Percentiles rank a stretch among this genome's conserved stretches.
phyloP scores from a whole-genome alignment of 2,113 vertebrate genomes.

The Etheostoma spectabile region DNA sequence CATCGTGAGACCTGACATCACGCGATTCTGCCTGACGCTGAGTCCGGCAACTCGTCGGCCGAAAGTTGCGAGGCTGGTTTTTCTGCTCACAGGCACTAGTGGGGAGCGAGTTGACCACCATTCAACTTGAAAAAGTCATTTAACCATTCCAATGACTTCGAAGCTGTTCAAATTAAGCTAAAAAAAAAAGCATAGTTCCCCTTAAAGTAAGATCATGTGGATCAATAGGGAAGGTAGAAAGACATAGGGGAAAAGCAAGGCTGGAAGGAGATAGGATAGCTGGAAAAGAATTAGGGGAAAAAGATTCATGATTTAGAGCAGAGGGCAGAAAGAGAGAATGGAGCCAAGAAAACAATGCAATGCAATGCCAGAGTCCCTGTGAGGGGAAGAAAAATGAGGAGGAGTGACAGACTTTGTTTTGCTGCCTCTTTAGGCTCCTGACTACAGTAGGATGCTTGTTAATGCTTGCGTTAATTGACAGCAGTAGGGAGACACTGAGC shows the following conservation, averaged over 20 bases:
- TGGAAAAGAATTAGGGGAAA: background rate
- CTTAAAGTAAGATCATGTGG: background rate
- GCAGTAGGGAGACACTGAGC: conserved; percentile 5
- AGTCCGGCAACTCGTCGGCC: too few species aligned
- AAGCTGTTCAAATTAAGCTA: too few species aligned
- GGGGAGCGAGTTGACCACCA: too few species aligned
- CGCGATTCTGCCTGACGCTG: too few species aligned
- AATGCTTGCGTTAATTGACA: background rate
- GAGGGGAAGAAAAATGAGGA: conserved; percentile 18
- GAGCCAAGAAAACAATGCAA: background rate
- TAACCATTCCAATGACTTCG: too few species aligned
- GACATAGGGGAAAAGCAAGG: background rate
- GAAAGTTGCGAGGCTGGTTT: too few species aligned
- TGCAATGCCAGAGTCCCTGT: background rate
- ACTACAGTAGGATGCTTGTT: conserved; percentile 16
- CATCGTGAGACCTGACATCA: too few species aligned
- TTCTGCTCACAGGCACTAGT: too few species aligned
- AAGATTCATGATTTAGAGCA: background rate
- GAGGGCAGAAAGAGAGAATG: conserved; percentile 1
- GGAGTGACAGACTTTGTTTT: background rate
- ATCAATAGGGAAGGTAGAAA: conserved; percentile 22
- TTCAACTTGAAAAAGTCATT: too few species aligned
- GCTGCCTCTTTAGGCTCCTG: conserved; percentile 8
- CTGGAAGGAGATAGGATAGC: background rate
- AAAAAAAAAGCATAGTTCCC: too few species aligned